A percentile compares a stretch with the other conserved stretches of the same genome.
Conservation (phyloP, 2,888 invertebrate genomes). For the Chironomus tentans region DNA sequence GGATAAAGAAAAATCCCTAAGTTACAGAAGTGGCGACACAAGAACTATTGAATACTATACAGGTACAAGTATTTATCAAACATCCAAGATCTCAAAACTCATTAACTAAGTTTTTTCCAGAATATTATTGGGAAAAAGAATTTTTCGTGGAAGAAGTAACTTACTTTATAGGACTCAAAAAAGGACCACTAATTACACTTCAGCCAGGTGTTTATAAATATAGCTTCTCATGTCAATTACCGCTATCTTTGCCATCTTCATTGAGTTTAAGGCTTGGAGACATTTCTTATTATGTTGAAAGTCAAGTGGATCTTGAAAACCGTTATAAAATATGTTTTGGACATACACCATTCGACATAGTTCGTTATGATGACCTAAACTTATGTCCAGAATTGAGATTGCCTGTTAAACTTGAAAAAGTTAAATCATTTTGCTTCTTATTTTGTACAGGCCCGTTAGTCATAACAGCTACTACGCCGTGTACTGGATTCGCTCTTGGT, state of each 20-base stretch:
- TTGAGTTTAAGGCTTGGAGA: constrained; percentile 45
- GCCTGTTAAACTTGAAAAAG: not conserved
- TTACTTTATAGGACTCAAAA: constrained; percentile 44
- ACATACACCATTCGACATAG: constrained; percentile 35
- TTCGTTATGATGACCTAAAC: not conserved
- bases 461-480: constrained; percentile 11
- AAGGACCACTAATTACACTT: constrained; percentile 36
- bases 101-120: constrained; percentile 34
- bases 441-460: constrained; percentile 13
- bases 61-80: no score
- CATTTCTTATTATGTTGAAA: constrained; percentile 49
- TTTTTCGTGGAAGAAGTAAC: constrained; percentile 44
- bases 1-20: constrained; percentile 36
- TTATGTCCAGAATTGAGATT: not conserved
- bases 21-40: constrained; percentile 33
- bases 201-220: constrained; percentile 44
- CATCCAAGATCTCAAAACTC: constrained; percentile 27
- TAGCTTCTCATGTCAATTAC: constrained; percentile 44
- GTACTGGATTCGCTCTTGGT: constrained; percentile 11
- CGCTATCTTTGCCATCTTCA: constrained; percentile 45
- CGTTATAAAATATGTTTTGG: constrained; percentile 42
- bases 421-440: constrained; percentile 19
- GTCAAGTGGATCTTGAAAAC: no score
- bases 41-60: no score
- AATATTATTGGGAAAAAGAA: constrained; percentile 44